These are phyloP conservation scores for Apis mellifera DNA, from an alignment of 1,140 invertebrate species.

Conservation along the genomic window DNA sequence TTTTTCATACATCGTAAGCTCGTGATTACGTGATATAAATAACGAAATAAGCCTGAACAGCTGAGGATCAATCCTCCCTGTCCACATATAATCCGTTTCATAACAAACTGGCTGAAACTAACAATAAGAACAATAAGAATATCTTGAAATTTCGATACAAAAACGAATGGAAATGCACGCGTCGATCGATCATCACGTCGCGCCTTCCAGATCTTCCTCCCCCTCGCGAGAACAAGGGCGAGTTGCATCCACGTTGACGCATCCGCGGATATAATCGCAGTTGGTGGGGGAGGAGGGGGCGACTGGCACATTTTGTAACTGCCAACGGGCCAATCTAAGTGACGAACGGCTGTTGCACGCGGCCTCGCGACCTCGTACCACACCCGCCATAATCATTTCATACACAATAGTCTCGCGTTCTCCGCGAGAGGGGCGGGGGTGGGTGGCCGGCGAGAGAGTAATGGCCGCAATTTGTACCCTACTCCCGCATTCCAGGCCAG, in stretches of 20 bases:
- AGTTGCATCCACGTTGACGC: not conserved
- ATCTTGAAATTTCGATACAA: too few relatives aligned
- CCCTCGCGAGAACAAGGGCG: not conserved
- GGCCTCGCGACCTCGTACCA: constrained; percentile 74
- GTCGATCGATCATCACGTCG: too few relatives aligned
- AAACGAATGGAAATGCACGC: too few relatives aligned
- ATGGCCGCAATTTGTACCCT: constrained; percentile 77
- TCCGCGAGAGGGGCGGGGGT: constrained; percentile 51
- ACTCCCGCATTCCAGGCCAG: constrained; percentile 66
- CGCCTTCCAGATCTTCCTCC: too few relatives aligned
- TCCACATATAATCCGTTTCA: too few relatives aligned
- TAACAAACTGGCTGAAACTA: too few relatives aligned
- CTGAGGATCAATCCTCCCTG: too few relatives aligned
- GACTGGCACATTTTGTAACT: constrained; percentile 71
- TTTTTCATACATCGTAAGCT: too few relatives aligned
- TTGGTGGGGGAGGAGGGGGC: not conserved
- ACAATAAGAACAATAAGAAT: too few relatives aligned
- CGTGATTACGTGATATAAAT: too few relatives aligned
- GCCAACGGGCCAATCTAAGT: constrained; percentile 77
- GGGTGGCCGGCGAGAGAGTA: constrained; percentile 71
- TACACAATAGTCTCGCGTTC: constrained; percentile 74
- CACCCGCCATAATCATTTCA: constrained; percentile 76
- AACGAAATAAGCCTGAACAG: too few relatives aligned
- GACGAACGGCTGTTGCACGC: constrained; percentile 74
- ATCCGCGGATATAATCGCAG: constrained; percentile 51